Base-by-base conservation (phyloP, 2,888 invertebrate species). In the Tethea ocularis region DNA sequence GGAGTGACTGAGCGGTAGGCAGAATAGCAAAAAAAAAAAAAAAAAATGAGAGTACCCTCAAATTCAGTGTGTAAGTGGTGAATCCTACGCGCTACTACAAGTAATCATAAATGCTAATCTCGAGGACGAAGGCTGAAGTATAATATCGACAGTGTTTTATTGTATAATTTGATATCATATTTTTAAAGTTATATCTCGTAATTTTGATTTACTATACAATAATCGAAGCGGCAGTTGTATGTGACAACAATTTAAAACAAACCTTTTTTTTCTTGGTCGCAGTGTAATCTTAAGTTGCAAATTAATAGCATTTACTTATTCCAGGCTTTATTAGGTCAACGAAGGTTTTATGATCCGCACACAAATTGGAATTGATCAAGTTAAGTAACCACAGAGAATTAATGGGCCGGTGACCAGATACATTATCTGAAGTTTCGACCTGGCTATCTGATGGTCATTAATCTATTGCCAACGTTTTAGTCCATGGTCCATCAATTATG, bases 351-450 rank as follows among this genome's bases (percentile, higher is more conserved):
- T 46, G 46, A 6, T 46, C 10, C 20, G 46, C 20, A 46, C 20
- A 46, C 46, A 46, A 46, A 46, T 46, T 46, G 46, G 82, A 80
- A 82, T 83, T 87, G 87, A 90, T 89, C 87, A 87, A 87, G 85
- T 86, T 86, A 88, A 89, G 87, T 88, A 86, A 89, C 91, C 89
- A 76, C 87, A 87, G 65, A 78, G 73, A 77, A 91, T 91, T 89
- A 88, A 91, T 91, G 80, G 87, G 78, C 74, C 69, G 73, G 80
- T 84, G 87, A 87, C 88, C 86, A 90, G 87, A 91, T 89, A 89
- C 87, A 91, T 91, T 91, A 89, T 89, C 89, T 85, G 75, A 77
- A 80, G 83, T 80, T 83, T 82, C 82, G 82, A 88, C 87, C 88
- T 83, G 79, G 82, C 87, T 86, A 84, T 87, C 88, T 80, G 75